Percentiles rank a stretch among this genome's conserved stretches.
These are phyloP conservation scores for Bombyx huttoni DNA, from an alignment of 2,888 invertebrate genomes.

Conservation along the genomic window DNA sequence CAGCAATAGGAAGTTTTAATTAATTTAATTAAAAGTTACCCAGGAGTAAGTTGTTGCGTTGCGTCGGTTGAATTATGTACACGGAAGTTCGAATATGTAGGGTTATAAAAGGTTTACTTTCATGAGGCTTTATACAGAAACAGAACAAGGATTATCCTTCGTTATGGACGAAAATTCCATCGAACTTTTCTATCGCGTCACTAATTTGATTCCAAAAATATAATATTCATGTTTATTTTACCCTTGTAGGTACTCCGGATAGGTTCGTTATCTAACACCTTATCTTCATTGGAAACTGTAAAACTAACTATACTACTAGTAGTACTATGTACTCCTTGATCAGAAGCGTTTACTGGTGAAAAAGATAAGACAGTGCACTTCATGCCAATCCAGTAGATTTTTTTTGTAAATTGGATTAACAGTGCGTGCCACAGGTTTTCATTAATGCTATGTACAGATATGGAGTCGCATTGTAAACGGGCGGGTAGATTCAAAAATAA, in stretches of 20 bases:
- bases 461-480: no score
- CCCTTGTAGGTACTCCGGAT: background rate
- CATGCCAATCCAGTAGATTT: no score
- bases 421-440: no score
- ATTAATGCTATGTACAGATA: no score
- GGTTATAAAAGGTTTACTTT: background rate
- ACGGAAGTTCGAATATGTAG: background rate
- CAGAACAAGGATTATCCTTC: background rate
- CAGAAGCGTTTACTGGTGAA: no score
- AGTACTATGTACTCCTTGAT: no score
- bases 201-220: background rate
- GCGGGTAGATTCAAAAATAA: no score
- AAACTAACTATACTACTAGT: no score
- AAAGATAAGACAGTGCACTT: no score
- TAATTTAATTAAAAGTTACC: conserved; percentile 22
- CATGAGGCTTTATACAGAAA: background rate
- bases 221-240: background rate
- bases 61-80: conserved; percentile 1
- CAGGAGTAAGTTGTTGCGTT: conserved; percentile 7
- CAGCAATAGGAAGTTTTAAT: conserved; percentile 18
- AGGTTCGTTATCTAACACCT: background rate
- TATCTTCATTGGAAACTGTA: no score
- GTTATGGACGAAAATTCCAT: background rate
- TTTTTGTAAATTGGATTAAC: no score
- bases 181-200: background rate